Evolutionary conservation across 2,888 invertebrate species (phyloP), one percentile per base, ranked within the genome.

Genomic region (Spodoptera picta): DNA sequence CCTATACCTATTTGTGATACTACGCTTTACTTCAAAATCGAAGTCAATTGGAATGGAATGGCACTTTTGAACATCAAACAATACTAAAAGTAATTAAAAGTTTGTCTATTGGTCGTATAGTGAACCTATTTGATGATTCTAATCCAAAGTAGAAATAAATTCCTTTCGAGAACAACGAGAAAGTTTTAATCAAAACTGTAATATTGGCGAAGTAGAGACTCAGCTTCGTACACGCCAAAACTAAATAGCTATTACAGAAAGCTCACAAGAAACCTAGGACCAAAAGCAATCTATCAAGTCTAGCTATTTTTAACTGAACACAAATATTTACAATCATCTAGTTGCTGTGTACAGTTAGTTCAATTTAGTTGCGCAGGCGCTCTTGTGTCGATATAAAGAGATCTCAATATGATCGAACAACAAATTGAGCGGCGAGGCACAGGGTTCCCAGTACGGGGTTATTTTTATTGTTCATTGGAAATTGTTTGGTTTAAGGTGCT

Each of bases 321-420:
- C 80, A 71, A 69, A 77, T 74, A 79, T 73, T 80, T 68, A 77
- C 77, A 77, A 77, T 73, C 57, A 70, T 71, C 68, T 60, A 45
- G 58, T 63, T 48, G 41, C 60, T 46, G 58, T 51, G 81, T 88
- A 90, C 92, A 87, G 92, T 90, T 92, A 92, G 83, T 86, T 82
- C 90, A 90, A 92, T 92, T 90, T 89, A 87, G 75, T 77, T 53
- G 76, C 73, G 69, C 79, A 45, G 70, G 73, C 75, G 71, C 75
- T 68, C 80, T 75, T 56, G 73, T 61, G 78, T 82, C 83, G 83
- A 79, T 79, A 76, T 82, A 77, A 74, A 81, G 85, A 89, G 91
- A 92, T 91, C 87, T 86, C 87, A 87, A 87, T 88, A 83, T 80
- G 88, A 89, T 88, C 84, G 81, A 67, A 68, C 76, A 83, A 87